Evolutionary conservation across 2,888 invertebrate species (phyloP).

Genomic region (Drosophila hawaiiensis): DNA sequence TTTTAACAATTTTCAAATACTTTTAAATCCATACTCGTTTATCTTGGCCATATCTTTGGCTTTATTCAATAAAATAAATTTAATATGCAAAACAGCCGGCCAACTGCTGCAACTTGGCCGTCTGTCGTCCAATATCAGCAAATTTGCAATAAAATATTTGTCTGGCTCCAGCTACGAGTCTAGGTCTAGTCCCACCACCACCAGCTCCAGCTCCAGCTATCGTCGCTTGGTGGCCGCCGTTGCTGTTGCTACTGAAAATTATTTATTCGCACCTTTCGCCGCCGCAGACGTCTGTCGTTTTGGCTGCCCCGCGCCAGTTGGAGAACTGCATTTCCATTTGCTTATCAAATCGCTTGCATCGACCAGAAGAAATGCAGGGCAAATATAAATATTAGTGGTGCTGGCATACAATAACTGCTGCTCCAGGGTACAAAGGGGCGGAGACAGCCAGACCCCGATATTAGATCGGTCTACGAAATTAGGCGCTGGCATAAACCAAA

Average conservation of each 20-base stretch:
- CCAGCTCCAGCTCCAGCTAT: conserved; percentile 24
- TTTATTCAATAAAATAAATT: conserved; percentile 80
- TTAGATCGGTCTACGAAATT: conserved; percentile 64
- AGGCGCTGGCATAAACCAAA: conserved; percentile 56
- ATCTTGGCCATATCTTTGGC: conserved; percentile 59
- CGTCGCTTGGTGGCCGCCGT: conserved; percentile 46
- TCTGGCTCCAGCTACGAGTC: conserved; percentile 59
- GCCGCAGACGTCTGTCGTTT: conserved; percentile 26
- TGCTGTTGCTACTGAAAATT: conserved; percentile 71
- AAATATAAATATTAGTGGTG: conserved; percentile 74
- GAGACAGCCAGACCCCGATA: conserved; percentile 32
- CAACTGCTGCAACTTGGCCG: conserved; percentile 55
- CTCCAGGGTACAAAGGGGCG: conserved; percentile 32
- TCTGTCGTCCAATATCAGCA: conserved; percentile 77
- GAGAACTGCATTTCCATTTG: conserved; percentile 66
- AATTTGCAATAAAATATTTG: conserved; percentile 81
- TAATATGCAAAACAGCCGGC: conserved; percentile 75
- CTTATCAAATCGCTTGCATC: conserved; percentile 74
- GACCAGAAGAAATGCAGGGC: conserved; percentile 75
- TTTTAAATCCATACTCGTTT: conserved; percentile 50
- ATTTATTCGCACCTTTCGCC: conserved; percentile 80
- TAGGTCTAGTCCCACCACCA: conserved; percentile 15
- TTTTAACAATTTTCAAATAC: conserved; percentile 16
- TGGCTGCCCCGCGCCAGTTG: conserved; percentile 6
- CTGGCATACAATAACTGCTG: conserved; percentile 27